Evolutionary conservation across 2,888 invertebrate genomes (phyloP), one percentile per base, ranked within the genome.

Genomic region (Bombylius major): DNA sequence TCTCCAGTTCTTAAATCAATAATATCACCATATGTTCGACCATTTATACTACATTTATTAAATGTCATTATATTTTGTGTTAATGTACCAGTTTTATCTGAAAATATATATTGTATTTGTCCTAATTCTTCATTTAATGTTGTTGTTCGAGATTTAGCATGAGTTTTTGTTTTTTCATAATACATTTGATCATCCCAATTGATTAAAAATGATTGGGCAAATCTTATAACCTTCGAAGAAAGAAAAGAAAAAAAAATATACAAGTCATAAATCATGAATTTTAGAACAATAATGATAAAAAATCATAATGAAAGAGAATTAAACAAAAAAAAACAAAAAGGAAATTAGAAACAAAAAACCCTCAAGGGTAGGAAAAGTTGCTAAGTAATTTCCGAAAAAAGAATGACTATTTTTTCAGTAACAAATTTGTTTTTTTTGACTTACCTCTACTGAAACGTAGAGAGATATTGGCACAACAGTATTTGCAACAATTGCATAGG

Each of bases 41-140:
- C 96, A 63, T 86, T 89, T 64, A 99, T 94, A 60, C 97, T 93
- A 75, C 97, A 97, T 77, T 98, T 98, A 77, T 98, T 98, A 76
- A 99, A 99, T 56, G 96, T 93, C 99, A 99, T 99, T 65, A 99
- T 96, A 75, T 99, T 99, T 80, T 97, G 96, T 36, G 99, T 99
- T 57, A 99, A 79, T 13, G 99, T 99, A 66, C 99, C 99, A 60
- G 99, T 99, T 79, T 99, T 99, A 76, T 99, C 99, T 52, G 96
- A 96, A 79, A 99, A 99, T 70, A 99, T 89, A 77, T 99, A 99
- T 76, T 99, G 95, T 68, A 99, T 97, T 79, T 98, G 96, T 64
- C 97, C 96, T 63, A 98, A 81, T 77, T 98, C 99, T 76, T 99
- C 99, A 74, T 99, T 99, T 56, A 99, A 81, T 39, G 98, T 98